Percentiles rank a stretch among this genome's conserved stretches.
Conservation (phyloP, 2,113 vertebrate genomes). For the Rallus limicola region DNA sequence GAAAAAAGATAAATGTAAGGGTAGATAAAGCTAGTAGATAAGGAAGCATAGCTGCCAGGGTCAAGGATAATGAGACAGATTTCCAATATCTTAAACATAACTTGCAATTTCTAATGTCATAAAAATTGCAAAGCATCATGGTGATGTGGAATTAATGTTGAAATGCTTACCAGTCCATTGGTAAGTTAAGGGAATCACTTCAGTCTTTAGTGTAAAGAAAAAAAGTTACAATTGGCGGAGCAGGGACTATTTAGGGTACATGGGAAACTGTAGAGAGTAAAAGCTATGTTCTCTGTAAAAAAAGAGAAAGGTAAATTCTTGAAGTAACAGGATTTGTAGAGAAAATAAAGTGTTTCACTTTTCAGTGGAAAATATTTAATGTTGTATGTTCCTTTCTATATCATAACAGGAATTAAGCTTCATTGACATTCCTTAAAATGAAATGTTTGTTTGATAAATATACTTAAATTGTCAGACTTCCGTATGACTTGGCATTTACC, state of each 20-base stretch:
- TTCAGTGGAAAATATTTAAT: neutral
- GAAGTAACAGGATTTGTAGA: neutral
- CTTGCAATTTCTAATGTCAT: neutral
- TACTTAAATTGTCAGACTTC: neutral
- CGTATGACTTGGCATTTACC: neutral
- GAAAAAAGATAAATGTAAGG: neutral
- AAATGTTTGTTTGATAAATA: neutral
- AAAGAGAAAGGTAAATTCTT: neutral
- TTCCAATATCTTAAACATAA: neutral
- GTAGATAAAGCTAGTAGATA: neutral
- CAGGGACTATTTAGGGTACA: neutral
- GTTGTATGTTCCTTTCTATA: neutral
- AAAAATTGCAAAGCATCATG: neutral
- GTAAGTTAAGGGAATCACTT: neutral
- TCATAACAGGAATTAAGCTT: neutral
- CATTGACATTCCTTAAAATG: neutral
- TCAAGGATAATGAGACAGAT: neutral
- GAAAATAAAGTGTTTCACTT: neutral
- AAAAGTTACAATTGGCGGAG: neutral
- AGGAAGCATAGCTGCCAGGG: neutral
- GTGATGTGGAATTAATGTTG: neutral
- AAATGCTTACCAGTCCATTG: neutral
- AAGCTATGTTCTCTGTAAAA: neutral
- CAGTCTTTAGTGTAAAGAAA: neutral
- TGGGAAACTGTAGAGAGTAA: neutral